Evolutionary conservation across 2,888 invertebrate species (phyloP).

Genomic region (Physocephala rufipes): DNA sequence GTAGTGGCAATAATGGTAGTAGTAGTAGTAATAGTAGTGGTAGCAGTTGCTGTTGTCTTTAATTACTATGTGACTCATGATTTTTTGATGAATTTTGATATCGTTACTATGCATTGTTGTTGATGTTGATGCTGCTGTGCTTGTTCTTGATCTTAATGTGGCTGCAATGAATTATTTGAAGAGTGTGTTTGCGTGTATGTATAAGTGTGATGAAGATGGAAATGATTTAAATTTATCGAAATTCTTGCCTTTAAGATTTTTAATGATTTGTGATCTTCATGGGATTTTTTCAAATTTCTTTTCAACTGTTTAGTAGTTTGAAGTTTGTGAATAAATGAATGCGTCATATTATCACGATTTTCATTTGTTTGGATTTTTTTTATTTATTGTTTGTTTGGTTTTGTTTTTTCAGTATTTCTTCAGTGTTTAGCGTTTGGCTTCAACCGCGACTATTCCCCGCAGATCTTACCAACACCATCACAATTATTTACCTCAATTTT

Average conservation of each 20-base stretch:
- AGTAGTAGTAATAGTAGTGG: slow-evolving; percentile 9
- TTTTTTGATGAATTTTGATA: slow-evolving; percentile 1
- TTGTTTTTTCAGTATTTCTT: too few relatives aligned
- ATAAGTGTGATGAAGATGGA: too few relatives aligned
- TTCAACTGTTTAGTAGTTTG: slow-evolving; percentile 25
- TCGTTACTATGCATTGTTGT: slow-evolving; percentile 12
- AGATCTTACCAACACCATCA: background rate
- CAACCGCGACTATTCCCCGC: background rate
- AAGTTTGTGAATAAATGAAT: slow-evolving; percentile 41
- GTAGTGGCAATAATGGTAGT: background rate
- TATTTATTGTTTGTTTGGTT: too few relatives aligned
- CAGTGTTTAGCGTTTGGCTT: background rate
- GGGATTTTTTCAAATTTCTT: slow-evolving; percentile 1
- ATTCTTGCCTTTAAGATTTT: slow-evolving; percentile 3
- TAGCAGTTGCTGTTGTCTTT: slow-evolving; percentile 21
- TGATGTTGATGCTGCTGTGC: slow-evolving; percentile 8
- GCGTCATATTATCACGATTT: slow-evolving; percentile 44
- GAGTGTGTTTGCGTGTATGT: too few relatives aligned
- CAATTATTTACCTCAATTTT: slow-evolving; percentile 22
- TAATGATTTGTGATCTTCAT: background rate
- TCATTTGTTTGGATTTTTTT: slow-evolving; percentile 30
- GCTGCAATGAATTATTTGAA: slow-evolving; percentile 12
- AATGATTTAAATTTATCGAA: too few relatives aligned
- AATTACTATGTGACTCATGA: slow-evolving; percentile 5
- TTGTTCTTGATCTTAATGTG: background rate